Evolutionary conservation across 2,888 invertebrate genomes (phyloP).

Genomic region (Stegophylla sp.): DNA sequence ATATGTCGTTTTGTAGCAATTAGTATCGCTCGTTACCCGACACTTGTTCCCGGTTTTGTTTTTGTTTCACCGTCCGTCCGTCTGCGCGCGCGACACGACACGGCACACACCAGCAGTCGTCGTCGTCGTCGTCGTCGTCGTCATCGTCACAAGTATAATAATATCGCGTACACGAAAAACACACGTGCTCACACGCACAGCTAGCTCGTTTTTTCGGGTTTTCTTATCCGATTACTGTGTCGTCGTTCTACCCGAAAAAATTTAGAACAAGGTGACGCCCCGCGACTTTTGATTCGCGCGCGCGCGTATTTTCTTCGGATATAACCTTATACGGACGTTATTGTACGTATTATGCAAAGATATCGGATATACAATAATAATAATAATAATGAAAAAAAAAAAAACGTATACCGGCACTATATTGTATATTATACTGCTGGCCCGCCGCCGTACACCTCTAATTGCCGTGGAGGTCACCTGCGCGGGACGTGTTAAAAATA

Average conservation of each 20-base stretch:
- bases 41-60: constrained; percentile 40
- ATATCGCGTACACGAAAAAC: constrained; percentile 15
- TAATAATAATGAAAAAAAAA: too few species aligned
- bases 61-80: neutral
- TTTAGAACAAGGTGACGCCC: constrained; percentile 44
- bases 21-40: constrained; percentile 55
- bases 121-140: too few species aligned
- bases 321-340: constrained; percentile 55
- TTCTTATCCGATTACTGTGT: constrained; percentile 48
- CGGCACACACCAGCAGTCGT: too few species aligned
- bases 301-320: neutral
- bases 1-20: constrained; percentile 41
- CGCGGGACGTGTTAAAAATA: constrained; percentile 26
- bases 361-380: neutral
- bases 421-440: neutral
- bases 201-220: constrained; percentile 35
- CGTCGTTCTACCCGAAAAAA: constrained; percentile 13
- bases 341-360: too few species aligned
- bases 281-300: neutral
- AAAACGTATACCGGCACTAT: neutral
- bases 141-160: neutral
- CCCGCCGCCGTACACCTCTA: constrained; percentile 17
- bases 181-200: too few species aligned
- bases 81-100: neutral
- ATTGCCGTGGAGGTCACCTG: constrained; percentile 45